phyloP scores from a whole-genome alignment of 2,797 vertebrate genomes.

The Macropodus opercularis region DNA sequence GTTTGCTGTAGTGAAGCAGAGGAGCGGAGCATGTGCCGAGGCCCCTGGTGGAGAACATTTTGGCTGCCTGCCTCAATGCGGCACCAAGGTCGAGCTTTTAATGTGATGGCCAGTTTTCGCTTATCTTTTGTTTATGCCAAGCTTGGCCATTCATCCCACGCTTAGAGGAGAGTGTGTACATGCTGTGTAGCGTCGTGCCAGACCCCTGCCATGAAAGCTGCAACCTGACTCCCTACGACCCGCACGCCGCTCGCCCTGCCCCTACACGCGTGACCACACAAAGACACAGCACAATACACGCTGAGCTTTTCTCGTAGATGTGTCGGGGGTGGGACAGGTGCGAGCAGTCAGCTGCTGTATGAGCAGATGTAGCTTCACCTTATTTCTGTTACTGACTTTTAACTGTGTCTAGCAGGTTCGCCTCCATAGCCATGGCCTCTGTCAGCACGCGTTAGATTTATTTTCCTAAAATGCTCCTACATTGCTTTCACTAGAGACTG shows the following conservation, averaged over 20 bases:
- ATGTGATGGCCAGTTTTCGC: background rate
- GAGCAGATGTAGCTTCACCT: constrained; percentile 20
- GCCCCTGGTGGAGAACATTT: constrained; percentile 33
- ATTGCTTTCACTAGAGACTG: background rate
- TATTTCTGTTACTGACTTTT: background rate
- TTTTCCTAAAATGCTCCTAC: background rate
- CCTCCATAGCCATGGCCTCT: background rate
- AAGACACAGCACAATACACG: constrained; percentile 14
- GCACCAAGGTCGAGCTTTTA: constrained; percentile 36
- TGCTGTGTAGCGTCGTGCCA: constrained; percentile 12
- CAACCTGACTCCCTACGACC: constrained; percentile 58
- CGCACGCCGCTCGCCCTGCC: constrained; percentile 6
- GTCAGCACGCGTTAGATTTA: background rate
- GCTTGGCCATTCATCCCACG: background rate
- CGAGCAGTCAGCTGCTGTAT: constrained; percentile 47
- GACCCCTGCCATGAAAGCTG: constrained; percentile 44
- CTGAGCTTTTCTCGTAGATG: constrained; percentile 20
- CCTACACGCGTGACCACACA: constrained; percentile 22
- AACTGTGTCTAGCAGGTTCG: background rate
- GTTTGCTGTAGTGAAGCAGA: constrained; percentile 33
- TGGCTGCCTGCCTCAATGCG: constrained; percentile 56
- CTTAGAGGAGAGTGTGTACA: background rate
- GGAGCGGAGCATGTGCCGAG: constrained; percentile 55
- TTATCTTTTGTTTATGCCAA: background rate
- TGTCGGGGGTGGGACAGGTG: constrained; percentile 59